Base-by-base conservation (phyloP, 2,888 invertebrate species). In the Dioctria rufipes region DNA sequence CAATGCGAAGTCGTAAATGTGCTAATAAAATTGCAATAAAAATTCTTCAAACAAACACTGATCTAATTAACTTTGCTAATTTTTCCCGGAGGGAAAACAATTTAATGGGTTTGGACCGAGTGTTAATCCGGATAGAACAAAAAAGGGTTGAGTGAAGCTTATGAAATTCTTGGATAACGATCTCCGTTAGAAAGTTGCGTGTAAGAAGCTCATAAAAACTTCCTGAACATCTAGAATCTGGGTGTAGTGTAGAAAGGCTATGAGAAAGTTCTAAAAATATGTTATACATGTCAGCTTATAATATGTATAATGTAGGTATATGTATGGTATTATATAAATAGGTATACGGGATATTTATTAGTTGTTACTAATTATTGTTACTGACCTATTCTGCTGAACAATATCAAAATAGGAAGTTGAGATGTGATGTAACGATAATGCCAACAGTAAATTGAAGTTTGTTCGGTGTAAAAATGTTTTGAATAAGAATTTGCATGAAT, bases 11-110 rank as follows among this genome's bases (percentile, higher is more conserved):
- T 66, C 66, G 46, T 67, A 46, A 25, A 67, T n/a, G 5, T 43
- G 42, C 25, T 67, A 67, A 25, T 8, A n/a, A 67, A 67, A 67
- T 25, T 6, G 43, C 13, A 5, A 13, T 8, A 66, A 40, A 11
- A 13, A 66, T 46, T 67, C 43, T 13, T 43, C 42, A 67, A 13
- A 65, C 42, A 40, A 65, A 42, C 65, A 65, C 3, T 8, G 46
- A 8, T 13, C 46, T 9, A 67, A 67, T 67, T 46, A 46, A 46
- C 46, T 46, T 66, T 67, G 49, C 46, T 46, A 67, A 67, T 67
- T 67, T 66, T 13, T 67, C 43, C n/a, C n/a, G 43, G 9, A 9
- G 4, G 25, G 42, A 67, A 67, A 46, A 46, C 67, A 67, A 67
- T 67, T 25, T n/a, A 67, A 25, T 9, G 46, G 67, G 42, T 9